phyloP scores from a whole-genome alignment of 1,140 invertebrate species.

The Leguminivora glycinivorella region DNA sequence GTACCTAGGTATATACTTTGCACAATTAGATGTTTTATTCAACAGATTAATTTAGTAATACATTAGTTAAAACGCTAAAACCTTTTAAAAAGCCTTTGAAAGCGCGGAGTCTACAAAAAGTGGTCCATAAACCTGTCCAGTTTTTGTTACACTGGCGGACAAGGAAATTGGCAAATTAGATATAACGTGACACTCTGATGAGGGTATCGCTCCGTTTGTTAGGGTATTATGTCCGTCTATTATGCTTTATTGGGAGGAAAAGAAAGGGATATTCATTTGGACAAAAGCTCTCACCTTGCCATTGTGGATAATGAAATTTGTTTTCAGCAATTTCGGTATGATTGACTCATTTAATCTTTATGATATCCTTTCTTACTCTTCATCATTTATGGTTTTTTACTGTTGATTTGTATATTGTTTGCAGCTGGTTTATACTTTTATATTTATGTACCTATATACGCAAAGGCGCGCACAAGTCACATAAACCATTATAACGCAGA shows the following conservation, averaged over 20 bases:
- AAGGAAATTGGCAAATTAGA: constrained; percentile 13
- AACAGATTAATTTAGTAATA: no score
- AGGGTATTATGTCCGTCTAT: background rate
- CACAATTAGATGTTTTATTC: no score
- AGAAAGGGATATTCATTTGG: constrained; percentile 6
- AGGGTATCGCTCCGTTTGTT: background rate
- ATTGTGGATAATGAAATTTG: background rate
- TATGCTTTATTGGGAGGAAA: background rate
- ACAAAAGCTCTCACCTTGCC: background rate
- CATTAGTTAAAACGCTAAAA: no score
- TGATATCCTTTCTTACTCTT: background rate
- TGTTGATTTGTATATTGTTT: no score
- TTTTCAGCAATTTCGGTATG: background rate
- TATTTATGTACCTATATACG: no score
- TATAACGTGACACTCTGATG: constrained; percentile 1
- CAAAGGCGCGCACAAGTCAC: no score
- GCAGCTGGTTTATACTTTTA: no score
- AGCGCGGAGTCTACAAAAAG: background rate
- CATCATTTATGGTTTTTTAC: no score
- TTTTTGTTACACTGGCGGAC: constrained; percentile 12
- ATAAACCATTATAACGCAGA: no score
- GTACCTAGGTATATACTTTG: no score
- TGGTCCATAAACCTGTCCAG: background rate
- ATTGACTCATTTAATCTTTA: background rate
- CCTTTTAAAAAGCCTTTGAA: no score